A percentile compares a stretch with the other conserved stretches of the same genome.
Conservation (phyloP, 2,113 vertebrate species). For the Podiceps cristatus region DNA sequence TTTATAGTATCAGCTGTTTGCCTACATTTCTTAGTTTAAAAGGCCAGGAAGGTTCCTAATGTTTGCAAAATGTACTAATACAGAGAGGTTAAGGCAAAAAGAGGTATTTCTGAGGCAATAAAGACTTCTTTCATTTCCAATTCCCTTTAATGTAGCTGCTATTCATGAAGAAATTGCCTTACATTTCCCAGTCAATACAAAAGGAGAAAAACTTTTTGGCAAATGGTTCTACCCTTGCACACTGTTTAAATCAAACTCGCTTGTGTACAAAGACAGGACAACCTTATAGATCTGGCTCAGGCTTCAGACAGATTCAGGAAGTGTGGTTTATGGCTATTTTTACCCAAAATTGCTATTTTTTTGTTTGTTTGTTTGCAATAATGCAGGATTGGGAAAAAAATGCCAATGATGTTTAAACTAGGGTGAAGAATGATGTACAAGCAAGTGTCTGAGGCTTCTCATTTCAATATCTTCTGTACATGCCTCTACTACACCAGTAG, state of each 20-base stretch:
- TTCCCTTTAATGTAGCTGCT: conserved; percentile 34
- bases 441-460: background rate
- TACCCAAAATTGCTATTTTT: fast-evolving
- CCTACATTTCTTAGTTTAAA: background rate
- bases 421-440: background rate
- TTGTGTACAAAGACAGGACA: background rate
- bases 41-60: conserved; percentile 13
- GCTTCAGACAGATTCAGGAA: background rate
- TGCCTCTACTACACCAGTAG: background rate
- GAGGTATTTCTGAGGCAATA: background rate
- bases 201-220: background rate
- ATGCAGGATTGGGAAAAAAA: background rate
- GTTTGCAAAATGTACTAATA: conserved; percentile 21
- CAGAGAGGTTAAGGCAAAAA: background rate
- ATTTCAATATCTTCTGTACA: fast-evolving
- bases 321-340: background rate
- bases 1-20: conserved; percentile 10
- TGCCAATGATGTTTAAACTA: background rate
- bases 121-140: conserved; percentile 29
- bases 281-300: background rate
- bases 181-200: background rate
- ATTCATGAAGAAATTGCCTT: conserved; percentile 8
- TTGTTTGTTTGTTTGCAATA: background rate
- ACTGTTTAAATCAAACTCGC: background rate
- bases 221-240: background rate